A percentile compares a stretch with the other conserved stretches of the same genome.
phyloP scores from a whole-genome alignment of 2,888 invertebrate genomes.

The Cryptocheilus praepositus region DNA sequence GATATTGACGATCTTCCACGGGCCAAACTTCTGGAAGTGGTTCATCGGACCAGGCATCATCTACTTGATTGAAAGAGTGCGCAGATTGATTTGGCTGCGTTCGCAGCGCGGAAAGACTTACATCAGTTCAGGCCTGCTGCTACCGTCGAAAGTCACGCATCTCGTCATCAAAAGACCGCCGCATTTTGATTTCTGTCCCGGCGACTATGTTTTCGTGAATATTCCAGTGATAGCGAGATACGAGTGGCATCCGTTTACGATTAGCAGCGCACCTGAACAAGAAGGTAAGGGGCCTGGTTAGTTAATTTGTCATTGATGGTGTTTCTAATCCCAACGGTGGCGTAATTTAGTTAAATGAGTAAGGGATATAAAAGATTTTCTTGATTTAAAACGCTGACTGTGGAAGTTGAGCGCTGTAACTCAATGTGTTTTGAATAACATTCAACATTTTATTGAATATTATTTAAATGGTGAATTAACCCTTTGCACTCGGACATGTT shows the following conservation, averaged over 20 bases:
- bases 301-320: no score
- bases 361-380: no score
- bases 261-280: slow-evolving; percentile 96
- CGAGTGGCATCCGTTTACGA: slow-evolving; percentile 98
- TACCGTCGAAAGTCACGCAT: slow-evolving; percentile 94
- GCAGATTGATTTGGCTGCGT: slow-evolving; percentile 78
- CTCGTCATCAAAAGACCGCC: slow-evolving; percentile 91
- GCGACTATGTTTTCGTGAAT: slow-evolving; percentile 95
- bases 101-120: slow-evolving; percentile 89
- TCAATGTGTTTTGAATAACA: no score
- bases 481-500: no score
- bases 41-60: slow-evolving; percentile 88
- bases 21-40: slow-evolving; percentile 97
- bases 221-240: slow-evolving; percentile 93
- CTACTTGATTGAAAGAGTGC: slow-evolving; percentile 86
- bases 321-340: no score
- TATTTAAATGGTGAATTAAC: no score
- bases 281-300: slow-evolving; percentile 78
- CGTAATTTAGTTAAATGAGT: no score
- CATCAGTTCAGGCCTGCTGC: slow-evolving; percentile 89
- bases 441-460: no score
- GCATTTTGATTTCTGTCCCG: slow-evolving; percentile 92
- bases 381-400: no score
- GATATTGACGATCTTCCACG: slow-evolving; percentile 89
- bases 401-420: no score